Conservation (phyloP, 2,797 vertebrate genomes). For the Trachurus trachurus region DNA sequence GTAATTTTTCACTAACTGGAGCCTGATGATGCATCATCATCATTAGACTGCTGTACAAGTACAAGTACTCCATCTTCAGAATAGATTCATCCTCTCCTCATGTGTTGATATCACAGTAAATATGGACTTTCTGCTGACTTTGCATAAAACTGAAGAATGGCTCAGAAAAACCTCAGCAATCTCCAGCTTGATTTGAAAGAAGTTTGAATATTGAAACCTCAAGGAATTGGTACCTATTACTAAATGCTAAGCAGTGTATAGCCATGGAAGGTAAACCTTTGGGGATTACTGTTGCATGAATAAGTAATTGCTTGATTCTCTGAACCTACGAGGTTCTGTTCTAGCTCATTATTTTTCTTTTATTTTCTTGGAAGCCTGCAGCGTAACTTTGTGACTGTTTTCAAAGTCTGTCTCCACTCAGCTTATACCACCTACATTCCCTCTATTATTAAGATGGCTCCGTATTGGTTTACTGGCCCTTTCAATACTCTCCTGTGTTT, state of each 20-base stretch:
- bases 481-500: conserved; percentile 39
- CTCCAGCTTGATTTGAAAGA: conserved; percentile 33
- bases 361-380: background rate
- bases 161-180: conserved; percentile 26
- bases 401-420: conserved; percentile 7
- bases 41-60: background rate
- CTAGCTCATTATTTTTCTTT: conserved; percentile 1
- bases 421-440: conserved; percentile 16
- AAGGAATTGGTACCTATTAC: conserved; percentile 26
- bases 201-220: conserved; percentile 27
- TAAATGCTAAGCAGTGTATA: conserved; percentile 31
- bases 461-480: conserved; percentile 29
- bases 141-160: conserved; percentile 19
- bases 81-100: background rate
- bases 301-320: conserved; percentile 39
- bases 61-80: background rate
- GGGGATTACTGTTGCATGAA: conserved; percentile 30
- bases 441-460: conserved; percentile 37
- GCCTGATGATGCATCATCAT: background rate
- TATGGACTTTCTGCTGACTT: conserved; percentile 15
- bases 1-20: background rate
- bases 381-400: conserved; percentile 8
- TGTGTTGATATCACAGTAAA: conserved; percentile 28
- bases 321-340: conserved; percentile 8
- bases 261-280: conserved; percentile 13